Evolutionary conservation across 2,888 invertebrate species (phyloP), one percentile per base, ranked within the genome.

Genomic region (Baronia brevicornis): DNA sequence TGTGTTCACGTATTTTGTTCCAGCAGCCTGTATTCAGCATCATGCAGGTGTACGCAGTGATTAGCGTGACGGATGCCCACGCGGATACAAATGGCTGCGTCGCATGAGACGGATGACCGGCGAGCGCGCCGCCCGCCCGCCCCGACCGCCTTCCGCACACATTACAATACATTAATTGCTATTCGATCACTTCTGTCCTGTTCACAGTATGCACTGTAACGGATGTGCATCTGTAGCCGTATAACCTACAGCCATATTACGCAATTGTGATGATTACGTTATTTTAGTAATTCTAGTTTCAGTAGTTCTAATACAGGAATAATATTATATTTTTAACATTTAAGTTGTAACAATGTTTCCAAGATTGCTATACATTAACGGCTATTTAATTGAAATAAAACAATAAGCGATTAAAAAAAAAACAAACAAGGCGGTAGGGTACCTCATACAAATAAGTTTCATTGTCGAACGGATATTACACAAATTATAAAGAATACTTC

Each of bases 41-140:
- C 37, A 42, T 66, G 68, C 74, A 73, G 71, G 69, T 74, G 67
- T 59, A 50, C 44, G 54, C 57, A 55, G 65, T 62, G 72, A 77
- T 78, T 73, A 77, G 68, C 55, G 72, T 70, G 73, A 78, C 69
- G 66, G 60, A 72, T 70, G 65, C 56, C 59, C 47, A 55, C 49
- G 56, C 55, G 52, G 61, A 67, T 67, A 77, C 64, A 74, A 77
- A 79, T 75, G 64, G 65, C 60, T 57, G 52, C 60, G 62, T 68
- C 69, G 60, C 61, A 49, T 39, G 60, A 71, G 71, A 79, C 65
- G 62, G 60, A 79, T 77, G 68, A 62, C 63, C 52, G 30, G 36
- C 33, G 33, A 35, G 36, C 41, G 36, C 37, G 38, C 42, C 37
- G 45, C 34, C 42, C 47, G 51, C 36, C 39, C 44, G 33, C n/a